Percentiles rank a stretch among this genome's conserved stretches.
Evolutionary conservation across 2,113 vertebrate species (phyloP).

Genomic region (Neotoma lepida): DNA sequence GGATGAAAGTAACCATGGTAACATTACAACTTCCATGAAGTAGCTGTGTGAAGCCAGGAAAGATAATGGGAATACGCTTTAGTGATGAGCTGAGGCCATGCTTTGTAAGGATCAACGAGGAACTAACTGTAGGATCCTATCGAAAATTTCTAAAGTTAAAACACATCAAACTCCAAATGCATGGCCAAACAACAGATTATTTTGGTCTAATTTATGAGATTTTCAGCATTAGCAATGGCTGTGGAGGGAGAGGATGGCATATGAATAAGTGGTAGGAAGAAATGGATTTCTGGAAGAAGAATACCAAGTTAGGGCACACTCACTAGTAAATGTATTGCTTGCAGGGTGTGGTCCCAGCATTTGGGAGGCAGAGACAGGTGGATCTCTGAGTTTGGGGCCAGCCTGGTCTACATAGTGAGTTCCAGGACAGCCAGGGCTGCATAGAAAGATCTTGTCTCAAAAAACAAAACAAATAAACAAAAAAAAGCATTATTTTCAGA

Average conservation of each 20-base stretch:
- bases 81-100: neutral
- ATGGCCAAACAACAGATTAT: neutral
- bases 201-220: neutral
- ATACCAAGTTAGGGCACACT: neutral
- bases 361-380: accelerated
- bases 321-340: neutral
- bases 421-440: neutral
- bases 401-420: neutral
- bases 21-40: slow-evolving; percentile 56
- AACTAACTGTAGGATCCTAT: neutral
- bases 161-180: neutral
- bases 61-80: neutral
- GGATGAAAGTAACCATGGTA: slow-evolving; percentile 67
- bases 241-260: neutral
- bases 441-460: neutral
- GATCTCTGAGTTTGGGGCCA: neutral
- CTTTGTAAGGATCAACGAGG: neutral
- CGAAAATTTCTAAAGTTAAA: slow-evolving; percentile 12
- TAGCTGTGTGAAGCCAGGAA: neutral
- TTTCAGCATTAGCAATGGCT: neutral
- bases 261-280: neutral
- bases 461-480: neutral
- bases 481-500: neutral
- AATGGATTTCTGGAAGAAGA: neutral
- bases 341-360: neutral